phyloP scores from a whole-genome alignment of 2,888 invertebrate species.

The Microplitis deprimator region DNA sequence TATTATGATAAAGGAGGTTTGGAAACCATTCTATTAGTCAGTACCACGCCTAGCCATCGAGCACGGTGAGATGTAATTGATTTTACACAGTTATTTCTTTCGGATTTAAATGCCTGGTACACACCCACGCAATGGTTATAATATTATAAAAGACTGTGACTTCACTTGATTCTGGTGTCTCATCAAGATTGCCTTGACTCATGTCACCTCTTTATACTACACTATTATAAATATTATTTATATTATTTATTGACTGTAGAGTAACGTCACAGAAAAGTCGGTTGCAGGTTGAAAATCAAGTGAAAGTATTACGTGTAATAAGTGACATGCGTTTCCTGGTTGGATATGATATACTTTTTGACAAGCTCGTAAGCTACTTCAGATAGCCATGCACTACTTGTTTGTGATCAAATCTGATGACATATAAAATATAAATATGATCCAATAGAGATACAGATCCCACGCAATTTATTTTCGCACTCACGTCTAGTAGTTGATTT shows the following conservation, averaged over 20 bases:
- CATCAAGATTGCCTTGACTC: slow-evolving; percentile 15
- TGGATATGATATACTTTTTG: slow-evolving; percentile 4
- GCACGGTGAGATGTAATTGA: slow-evolving; percentile 40
- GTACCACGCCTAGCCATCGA: slow-evolving; percentile 39
- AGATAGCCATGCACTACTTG: slow-evolving; percentile 58
- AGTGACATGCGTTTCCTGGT: slow-evolving; percentile 34
- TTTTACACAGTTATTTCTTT: slow-evolving; percentile 40
- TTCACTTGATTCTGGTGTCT: slow-evolving; percentile 3
- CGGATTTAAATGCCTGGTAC: slow-evolving; percentile 30
- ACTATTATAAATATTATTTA: neutral
- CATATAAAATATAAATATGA: slow-evolving; percentile 49
- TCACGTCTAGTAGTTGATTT: neutral
- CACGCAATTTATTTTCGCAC: slow-evolving; percentile 32
- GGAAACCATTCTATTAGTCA: slow-evolving; percentile 40
- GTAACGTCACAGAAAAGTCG: neutral
- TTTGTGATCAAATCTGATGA: slow-evolving; percentile 43
- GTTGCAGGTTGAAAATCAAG: slow-evolving; percentile 21
- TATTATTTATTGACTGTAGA: neutral
- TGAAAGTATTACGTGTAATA: slow-evolving; percentile 37
- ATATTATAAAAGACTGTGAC: neutral
- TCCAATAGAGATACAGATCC: slow-evolving; percentile 38
- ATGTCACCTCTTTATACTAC: slow-evolving; percentile 17
- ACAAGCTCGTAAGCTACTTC: slow-evolving; percentile 5
- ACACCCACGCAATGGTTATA: slow-evolving; percentile 29
- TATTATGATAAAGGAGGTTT: neutral